Evolutionary conservation across 2,113 vertebrate species (phyloP), one percentile per base, ranked within the genome.

Genomic region (Pelmatolapia mariae): DNA sequence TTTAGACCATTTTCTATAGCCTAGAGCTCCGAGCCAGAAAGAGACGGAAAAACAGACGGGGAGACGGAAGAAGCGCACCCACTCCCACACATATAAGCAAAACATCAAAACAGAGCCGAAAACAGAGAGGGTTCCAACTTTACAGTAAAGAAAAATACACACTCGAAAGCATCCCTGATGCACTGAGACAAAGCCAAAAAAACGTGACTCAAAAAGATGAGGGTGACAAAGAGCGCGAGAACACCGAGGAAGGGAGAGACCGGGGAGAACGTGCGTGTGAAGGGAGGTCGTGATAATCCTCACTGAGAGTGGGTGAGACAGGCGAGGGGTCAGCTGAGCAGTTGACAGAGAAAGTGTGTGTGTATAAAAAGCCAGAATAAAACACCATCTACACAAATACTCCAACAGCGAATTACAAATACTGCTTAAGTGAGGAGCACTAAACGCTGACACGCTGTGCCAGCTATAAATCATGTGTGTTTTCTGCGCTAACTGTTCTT

Each of bases 1-100:
- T 90, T 94, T 81, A 81, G 86, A 89, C 86, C 88, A 40, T 88
- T 91, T 94, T 93, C 78, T 80, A 57, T 87, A 83, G 94, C 89
- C 87, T 73, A 36, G 71, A 92, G 94, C 90, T 88, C 79, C 2
- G n/a, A 89, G 85, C 59, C 4, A 80, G 87, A 87, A 73, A 81
- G 82, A 87, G 87, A 76, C 29, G 24, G 81, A 81, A 71, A 87
- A 83, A 88, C 86, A 86, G 73, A 88, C 85, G 36, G 84, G 31
- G 82, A 86, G 88, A 89, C 22, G 78, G 81, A 82, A 53, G 59
- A 82, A 84, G 84, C 31, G 53, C 86, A 86, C 54, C 79, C n/a
- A 80, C 87, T 43, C 92, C 88, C 91, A 93, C 90, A 50, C 85
- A 38, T 79, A 80, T 38, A 87, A 68, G 43, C 71, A 87, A 79